These are phyloP conservation scores for Salvelinus namaycush DNA, from an alignment of 2,113 vertebrate species.

Conservation along the genomic window DNA sequence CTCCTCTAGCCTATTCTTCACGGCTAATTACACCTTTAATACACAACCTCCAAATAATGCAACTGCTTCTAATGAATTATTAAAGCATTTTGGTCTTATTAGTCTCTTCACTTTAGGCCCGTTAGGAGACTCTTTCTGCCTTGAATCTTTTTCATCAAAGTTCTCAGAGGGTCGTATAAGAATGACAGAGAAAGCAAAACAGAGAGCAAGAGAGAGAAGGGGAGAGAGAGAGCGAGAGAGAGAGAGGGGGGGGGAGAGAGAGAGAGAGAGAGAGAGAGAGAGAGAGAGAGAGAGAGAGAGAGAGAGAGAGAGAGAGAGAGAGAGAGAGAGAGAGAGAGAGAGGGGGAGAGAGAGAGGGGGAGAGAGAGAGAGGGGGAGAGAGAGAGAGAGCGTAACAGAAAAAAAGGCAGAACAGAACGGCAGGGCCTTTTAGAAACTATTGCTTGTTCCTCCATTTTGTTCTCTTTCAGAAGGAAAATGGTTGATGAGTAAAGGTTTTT, in stretches of 20 bases:
- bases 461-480: background rate
- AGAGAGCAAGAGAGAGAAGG: no score
- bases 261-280: accelerated
- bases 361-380: accelerated
- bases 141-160: background rate
- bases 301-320: no score
- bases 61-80: background rate
- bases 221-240: no score
- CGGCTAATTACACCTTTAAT: background rate
- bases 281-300: accelerated
- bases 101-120: background rate
- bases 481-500: no score
- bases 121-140: background rate
- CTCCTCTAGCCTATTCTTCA: background rate
- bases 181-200: background rate
- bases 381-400: no score
- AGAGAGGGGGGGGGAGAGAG: accelerated
- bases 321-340: accelerated
- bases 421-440: background rate
- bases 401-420: background rate
- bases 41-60: background rate
- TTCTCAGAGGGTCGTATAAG: background rate
- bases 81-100: background rate
- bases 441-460: background rate
- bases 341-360: accelerated